Evolutionary conservation across 2,113 vertebrate genomes (phyloP), one percentile per base, ranked within the genome.

Genomic region (Camelus dromedarius): DNA sequence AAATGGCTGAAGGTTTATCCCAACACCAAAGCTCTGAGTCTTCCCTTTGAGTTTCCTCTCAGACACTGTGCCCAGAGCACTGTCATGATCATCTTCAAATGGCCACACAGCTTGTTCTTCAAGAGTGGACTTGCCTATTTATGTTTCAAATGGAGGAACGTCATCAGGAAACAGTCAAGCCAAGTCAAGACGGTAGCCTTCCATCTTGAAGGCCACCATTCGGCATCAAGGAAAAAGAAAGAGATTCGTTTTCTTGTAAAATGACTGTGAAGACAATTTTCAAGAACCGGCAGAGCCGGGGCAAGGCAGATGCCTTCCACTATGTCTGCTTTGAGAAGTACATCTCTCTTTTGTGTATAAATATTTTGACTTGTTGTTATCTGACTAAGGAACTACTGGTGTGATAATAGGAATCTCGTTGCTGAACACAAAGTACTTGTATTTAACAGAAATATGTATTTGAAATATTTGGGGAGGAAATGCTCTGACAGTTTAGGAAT

Each of bases 361-460:
- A 58, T 87, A 81, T 38, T 91, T 48, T 79, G 35, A 60, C 79
- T 19, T 87, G 76, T 75, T 73, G n/a, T 64, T 76, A 69, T 6
- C 58, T 92, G 70, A 58, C 26, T 56, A 67, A 85, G 38, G 26
- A 66, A 72, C n/a, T 46, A 35, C 52, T 64, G 32, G 26, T 80
- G 13, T 28, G 50, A 66, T 56, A 50, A 64, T 1, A 18, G 26
- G 46, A 66, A 79, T 70, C 42, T 42, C 5, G 19, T 35, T 58
- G 5, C 67, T 46, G 64, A 76, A 84, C 83, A n/a, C 12, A 73
- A n/a, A 88, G 8, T 35, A 76, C 22, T 80, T 13, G 15, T 56
- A 12, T 72, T 73, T 67, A 42, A 84, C 38, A 93, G 58, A 88
- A 73, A 93, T 20, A 32, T 5, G 56, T 19, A 56, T 35, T 38